A percentile compares a stretch with the other conserved stretches of the same genome.
phyloP scores from a whole-genome alignment of 2,113 vertebrate genomes.

The Charina bottae region DNA sequence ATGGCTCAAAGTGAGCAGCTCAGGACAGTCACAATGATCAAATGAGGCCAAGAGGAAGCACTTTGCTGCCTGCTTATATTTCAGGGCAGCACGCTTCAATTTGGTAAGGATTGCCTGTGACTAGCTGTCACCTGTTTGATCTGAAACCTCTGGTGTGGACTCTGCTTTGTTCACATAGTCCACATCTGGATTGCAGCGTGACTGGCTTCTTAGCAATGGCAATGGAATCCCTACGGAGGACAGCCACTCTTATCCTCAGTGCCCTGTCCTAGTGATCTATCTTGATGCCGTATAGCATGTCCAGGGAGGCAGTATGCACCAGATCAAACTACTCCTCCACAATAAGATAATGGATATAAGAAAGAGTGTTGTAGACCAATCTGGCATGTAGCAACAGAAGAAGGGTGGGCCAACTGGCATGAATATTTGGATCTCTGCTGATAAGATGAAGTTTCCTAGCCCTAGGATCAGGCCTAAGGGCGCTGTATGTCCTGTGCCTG shows the following conservation, averaged over 20 bases:
- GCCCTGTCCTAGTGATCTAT: background rate
- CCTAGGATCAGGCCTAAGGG: too few species aligned
- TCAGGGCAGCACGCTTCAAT: constrained; percentile 94
- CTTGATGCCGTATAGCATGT: background rate
- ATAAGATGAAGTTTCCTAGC: too few species aligned
- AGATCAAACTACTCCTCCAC: too few species aligned
- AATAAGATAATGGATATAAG: too few species aligned
- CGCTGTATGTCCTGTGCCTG: too few species aligned
- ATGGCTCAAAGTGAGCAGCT: constrained; percentile 55
- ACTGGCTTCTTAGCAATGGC: background rate
- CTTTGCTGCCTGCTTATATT: constrained; percentile 95
- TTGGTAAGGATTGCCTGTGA: constrained; percentile 97
- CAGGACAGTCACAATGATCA: constrained; percentile 95
- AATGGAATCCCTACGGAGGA: background rate
- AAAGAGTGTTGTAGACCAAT: too few species aligned
- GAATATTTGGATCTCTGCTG: too few species aligned
- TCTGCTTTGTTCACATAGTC: too few species aligned
- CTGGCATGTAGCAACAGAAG: too few species aligned
- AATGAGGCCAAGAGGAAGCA: constrained; percentile 94
- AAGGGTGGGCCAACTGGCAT: too few species aligned
- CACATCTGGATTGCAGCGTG: background rate
- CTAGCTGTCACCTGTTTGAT: constrained; percentile 83
- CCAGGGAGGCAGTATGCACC: too few species aligned
- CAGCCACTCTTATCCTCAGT: background rate
- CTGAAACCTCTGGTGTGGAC: too few species aligned